phyloP scores from a whole-genome alignment of 2,888 invertebrate species.

The Drosophila multiciliata region DNA sequence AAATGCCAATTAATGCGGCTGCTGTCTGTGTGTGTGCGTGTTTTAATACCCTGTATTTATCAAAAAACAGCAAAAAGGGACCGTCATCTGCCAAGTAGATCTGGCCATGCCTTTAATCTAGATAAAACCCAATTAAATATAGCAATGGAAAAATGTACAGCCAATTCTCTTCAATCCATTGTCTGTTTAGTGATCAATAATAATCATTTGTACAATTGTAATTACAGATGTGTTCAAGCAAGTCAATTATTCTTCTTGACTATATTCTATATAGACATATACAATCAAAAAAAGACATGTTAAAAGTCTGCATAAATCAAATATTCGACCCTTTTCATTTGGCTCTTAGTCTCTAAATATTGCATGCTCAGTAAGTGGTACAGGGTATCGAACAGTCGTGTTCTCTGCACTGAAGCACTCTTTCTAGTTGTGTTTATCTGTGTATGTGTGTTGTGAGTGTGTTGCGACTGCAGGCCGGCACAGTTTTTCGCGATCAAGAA shows the following conservation, averaged over 20 bases:
- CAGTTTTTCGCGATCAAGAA: conserved; percentile 61
- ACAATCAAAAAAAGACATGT: background rate
- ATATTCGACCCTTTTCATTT: background rate
- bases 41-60: background rate
- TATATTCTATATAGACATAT: background rate
- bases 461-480: conserved; percentile 44
- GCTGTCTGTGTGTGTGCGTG: conserved; percentile 10
- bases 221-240: background rate
- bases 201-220: background rate
- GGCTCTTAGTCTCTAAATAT: background rate
- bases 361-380: background rate
- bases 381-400: background rate
- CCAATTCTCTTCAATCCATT: background rate
- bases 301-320: background rate
- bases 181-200: background rate
- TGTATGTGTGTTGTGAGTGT: conserved; percentile 16
- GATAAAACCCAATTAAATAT: background rate
- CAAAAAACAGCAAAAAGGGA: too few relatives aligned
- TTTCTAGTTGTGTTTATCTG: conserved; percentile 10
- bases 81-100: background rate
- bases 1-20: conserved; percentile 61
- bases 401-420: background rate
- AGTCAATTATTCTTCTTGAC: background rate
- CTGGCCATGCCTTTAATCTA: background rate
- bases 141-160: background rate